Base-by-base conservation (phyloP, 2,797 vertebrate genomes). In the Rhynchotus rufescens region DNA sequence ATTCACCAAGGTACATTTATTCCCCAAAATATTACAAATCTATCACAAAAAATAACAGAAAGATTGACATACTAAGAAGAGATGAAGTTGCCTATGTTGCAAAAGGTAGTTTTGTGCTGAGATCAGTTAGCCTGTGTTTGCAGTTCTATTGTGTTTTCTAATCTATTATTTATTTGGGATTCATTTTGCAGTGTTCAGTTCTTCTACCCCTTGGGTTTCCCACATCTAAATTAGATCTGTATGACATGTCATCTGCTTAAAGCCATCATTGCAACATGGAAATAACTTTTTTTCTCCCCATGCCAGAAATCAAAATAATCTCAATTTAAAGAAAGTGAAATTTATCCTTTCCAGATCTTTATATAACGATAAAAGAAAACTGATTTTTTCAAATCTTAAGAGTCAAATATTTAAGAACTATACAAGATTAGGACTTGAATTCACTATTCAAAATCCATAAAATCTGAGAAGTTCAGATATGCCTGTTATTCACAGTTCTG, bases 81-180 rank as follows among this genome's bases (percentile, higher is more conserved):
- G 30, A 60, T 88, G 40, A 84, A 90, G 69, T 6, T 51, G 72
- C 69, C 60, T 68, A 12, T 74, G 32, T 42, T 84, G 52, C 71
- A 86, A 85, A 61, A 22, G 69, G n/a, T 44, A 73, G 32, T 61
- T 94, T 87, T 89, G 74, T 85, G 86, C 71, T 92, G 82, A 96
- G 67, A 85, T 74, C 82, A 76, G 77, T 86, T 85, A 83, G 54
- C 40, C 74, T 81, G 86, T 85, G 74, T 89, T 83, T 92, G 90
- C 73, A 93, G 51, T 92, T 93, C 80, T 67, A 65, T 68, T 94
- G 73, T 93, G 52, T 90, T 94, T 94, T 95, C 80, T 95, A 80
- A 95, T 94, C 84, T 93, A 94, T 93, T 96, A 92, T 96, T 94
- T 94, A 91, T 93, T 91, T 85, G 44, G 47, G 66, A 83, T 94